phyloP scores from a whole-genome alignment of 2,888 invertebrate genomes.

The Watsonalla binaria region DNA sequence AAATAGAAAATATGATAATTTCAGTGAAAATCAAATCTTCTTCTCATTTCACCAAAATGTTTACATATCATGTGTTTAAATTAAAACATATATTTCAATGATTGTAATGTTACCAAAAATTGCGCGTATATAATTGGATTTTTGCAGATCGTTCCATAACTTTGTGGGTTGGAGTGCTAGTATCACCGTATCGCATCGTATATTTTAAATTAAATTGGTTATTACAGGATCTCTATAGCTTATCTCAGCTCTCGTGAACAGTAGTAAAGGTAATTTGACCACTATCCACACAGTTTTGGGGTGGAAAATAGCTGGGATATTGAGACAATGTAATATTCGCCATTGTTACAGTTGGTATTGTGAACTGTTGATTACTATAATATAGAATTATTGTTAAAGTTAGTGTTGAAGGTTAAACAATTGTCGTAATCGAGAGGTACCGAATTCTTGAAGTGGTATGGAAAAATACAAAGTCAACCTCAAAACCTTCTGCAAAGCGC shows the following conservation, averaged over 20 bases:
- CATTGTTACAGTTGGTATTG: slow-evolving; percentile 34
- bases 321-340: slow-evolving; percentile 22
- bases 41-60: not conserved
- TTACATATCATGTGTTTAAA: not conserved
- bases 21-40: too few relatives aligned
- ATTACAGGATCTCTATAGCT: slow-evolving; percentile 36
- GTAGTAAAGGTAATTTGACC: slow-evolving; percentile 48
- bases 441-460: not conserved
- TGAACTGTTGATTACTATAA: slow-evolving; percentile 30
- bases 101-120: not conserved
- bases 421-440: slow-evolving; percentile 7
- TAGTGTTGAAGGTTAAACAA: slow-evolving; percentile 15
- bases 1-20: too few relatives aligned
- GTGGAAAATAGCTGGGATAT: slow-evolving; percentile 32
- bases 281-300: slow-evolving; percentile 41
- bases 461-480: too few relatives aligned
- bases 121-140: not conserved
- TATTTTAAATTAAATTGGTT: slow-evolving; percentile 49
- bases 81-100: not conserved
- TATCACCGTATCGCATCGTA: slow-evolving; percentile 36
- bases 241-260: slow-evolving; percentile 41
- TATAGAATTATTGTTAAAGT: slow-evolving; percentile 25
- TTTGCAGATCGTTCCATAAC: not conserved
- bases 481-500: too few relatives aligned
- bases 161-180: slow-evolving; percentile 13